These are phyloP conservation scores for Palaemon carinicauda DNA, from an alignment of 1,140 invertebrate genomes.

Conservation along the genomic window DNA sequence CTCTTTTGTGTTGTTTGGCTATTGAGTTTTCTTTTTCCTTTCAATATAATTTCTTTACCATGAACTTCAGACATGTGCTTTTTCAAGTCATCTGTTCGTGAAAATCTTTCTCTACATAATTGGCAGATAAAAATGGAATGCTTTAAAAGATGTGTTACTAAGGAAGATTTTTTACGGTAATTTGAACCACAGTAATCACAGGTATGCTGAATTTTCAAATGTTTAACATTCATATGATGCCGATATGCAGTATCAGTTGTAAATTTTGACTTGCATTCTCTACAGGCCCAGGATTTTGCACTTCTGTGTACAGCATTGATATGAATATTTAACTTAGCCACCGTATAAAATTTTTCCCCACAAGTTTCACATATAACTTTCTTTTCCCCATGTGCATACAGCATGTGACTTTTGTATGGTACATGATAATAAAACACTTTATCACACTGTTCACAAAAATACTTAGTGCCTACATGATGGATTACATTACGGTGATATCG, in stretches of 20 bases:
- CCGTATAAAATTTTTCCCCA: conserved; percentile 58
- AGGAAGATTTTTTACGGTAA: conserved; percentile 53
- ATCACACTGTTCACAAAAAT: conserved; percentile 48
- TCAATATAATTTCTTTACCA: conserved; percentile 20
- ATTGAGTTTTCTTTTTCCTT: conserved; percentile 31
- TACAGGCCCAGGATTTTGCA: conserved; percentile 56
- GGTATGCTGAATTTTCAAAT: conserved; percentile 29
- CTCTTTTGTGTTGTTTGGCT: not conserved
- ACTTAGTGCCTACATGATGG: conserved; percentile 49
- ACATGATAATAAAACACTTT: conserved; percentile 58
- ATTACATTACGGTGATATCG: conserved; percentile 54
- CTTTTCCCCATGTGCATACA: conserved; percentile 57
- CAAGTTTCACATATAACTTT: conserved; percentile 58
- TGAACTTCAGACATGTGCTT: conserved; percentile 42
- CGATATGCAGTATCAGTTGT: conserved; percentile 55
- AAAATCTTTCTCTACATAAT: conserved; percentile 35
- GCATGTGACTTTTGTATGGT: conserved; percentile 52
- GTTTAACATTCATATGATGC: conserved; percentile 56
- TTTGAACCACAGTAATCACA: conserved; percentile 50
- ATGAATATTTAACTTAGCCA: conserved; percentile 57
- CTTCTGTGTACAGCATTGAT: conserved; percentile 58
- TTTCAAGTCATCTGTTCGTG: not conserved
- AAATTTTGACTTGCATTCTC: conserved; percentile 46
- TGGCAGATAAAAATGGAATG: conserved; percentile 52
- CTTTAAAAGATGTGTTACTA: conserved; percentile 46